phyloP scores from a whole-genome alignment of 2,113 vertebrate species.

The Rynchops niger region DNA sequence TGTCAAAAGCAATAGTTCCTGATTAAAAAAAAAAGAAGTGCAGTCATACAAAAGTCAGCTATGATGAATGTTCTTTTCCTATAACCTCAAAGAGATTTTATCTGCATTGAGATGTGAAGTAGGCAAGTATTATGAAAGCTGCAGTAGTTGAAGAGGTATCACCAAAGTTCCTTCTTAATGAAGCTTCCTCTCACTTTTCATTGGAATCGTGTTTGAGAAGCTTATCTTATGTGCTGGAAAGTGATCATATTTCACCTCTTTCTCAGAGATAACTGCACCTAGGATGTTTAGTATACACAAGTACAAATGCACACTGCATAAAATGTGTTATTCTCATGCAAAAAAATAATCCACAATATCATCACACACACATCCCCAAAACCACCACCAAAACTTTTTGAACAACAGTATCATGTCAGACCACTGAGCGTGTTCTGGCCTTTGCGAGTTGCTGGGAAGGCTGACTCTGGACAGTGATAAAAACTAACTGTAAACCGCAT shows the following conservation, averaged over 20 bases:
- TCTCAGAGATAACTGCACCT: background rate
- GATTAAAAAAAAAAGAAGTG: background rate
- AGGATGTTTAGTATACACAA: background rate
- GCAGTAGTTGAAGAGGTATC: background rate
- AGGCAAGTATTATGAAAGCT: background rate
- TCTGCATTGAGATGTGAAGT: background rate
- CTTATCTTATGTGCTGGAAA: background rate
- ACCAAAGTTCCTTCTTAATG: background rate
- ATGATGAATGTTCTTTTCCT: background rate
- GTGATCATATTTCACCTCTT: background rate
- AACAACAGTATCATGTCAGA: background rate
- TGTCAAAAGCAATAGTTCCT: background rate
- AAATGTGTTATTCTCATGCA: background rate
- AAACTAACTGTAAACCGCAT: background rate
- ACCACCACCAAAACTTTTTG: background rate
- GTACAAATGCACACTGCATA: background rate
- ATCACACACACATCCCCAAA: accelerated
- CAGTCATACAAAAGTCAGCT: background rate
- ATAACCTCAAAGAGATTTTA: background rate
- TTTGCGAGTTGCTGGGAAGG: background rate
- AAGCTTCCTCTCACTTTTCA: background rate
- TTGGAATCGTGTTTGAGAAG: background rate
- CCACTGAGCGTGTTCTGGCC: background rate
- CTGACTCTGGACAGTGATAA: background rate
- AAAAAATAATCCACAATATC: background rate